A percentile compares a stretch with the other conserved stretches of the same genome.
These are phyloP conservation scores for Meloidogyne floridensis DNA, from an alignment of 1,140 invertebrate species.

Conservation along the genomic window DNA sequence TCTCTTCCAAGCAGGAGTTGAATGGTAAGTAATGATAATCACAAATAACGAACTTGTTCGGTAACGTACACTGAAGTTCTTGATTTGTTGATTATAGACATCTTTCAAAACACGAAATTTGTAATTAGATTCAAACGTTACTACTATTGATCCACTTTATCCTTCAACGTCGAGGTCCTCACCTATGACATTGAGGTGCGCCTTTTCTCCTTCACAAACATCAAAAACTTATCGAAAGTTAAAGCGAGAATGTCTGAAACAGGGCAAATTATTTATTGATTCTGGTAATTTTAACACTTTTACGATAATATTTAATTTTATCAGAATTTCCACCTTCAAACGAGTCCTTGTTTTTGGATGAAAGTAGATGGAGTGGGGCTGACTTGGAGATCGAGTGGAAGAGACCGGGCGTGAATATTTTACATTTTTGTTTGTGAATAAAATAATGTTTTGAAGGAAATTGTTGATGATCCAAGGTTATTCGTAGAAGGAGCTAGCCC, in stretches of 20 bases:
- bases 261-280: constrained; percentile 34
- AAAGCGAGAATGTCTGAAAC: constrained; percentile 29
- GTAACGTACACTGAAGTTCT: too few relatives aligned
- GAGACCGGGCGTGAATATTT: constrained; percentile 53
- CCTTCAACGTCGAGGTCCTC: background rate
- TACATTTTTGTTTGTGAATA: too few relatives aligned
- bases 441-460: constrained; percentile 46
- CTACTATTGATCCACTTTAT: background rate
- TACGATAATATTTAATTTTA: background rate
- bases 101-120: background rate
- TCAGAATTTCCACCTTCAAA: constrained; percentile 61
- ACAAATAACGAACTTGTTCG: too few relatives aligned
- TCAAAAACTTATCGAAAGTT: constrained; percentile 19
- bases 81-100: too few relatives aligned
- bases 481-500: constrained; percentile 70
- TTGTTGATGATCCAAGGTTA: constrained; percentile 58
- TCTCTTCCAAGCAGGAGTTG: background rate
- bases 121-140: background rate
- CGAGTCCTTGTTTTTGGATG: constrained; percentile 60
- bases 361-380: constrained; percentile 37
- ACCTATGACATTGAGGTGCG: background rate
- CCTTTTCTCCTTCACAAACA: background rate
- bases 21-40: background rate
- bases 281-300: background rate
- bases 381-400: constrained; percentile 62